Evolutionary conservation across 2,797 vertebrate species (phyloP).

Genomic region (Mionectes olivaceus): DNA sequence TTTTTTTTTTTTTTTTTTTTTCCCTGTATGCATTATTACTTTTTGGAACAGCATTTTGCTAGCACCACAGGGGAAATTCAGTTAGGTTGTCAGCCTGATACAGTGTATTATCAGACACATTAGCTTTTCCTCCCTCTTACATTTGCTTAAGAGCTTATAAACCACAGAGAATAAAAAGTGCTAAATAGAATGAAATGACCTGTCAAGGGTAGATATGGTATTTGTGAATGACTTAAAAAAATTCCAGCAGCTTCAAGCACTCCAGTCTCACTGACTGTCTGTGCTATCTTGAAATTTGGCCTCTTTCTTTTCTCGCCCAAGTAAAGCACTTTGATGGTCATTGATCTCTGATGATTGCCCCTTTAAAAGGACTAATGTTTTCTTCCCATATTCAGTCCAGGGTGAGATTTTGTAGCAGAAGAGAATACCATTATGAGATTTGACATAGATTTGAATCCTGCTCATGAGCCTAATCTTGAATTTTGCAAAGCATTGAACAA

Average conservation of each 20-base stretch:
- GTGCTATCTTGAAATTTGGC: neutral
- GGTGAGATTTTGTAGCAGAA: neutral
- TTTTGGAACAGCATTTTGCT: conserved; percentile 59
- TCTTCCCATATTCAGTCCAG: neutral
- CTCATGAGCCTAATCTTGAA: neutral
- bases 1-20: neutral
- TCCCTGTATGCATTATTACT: conserved; percentile 9
- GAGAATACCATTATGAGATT: neutral
- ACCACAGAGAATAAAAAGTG: conserved; percentile 64
- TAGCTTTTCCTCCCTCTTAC: conserved; percentile 64
- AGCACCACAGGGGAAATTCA: conserved; percentile 64
- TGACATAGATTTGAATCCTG: neutral
- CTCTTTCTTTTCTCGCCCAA: neutral
- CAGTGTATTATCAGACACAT: conserved; percentile 45
- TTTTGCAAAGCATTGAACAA: conserved; percentile 48
- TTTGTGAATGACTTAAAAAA: conserved; percentile 66
- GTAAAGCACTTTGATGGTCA: conserved; percentile 14
- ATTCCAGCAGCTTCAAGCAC: conserved; percentile 3
- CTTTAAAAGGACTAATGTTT: conserved; percentile 43
- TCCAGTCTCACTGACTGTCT: neutral
- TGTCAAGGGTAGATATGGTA: conserved; percentile 56
- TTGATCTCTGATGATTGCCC: conserved; percentile 53
- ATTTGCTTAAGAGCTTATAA: conserved; percentile 77
- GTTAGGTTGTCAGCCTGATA: conserved; percentile 66
- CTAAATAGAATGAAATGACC: conserved; percentile 72